These are phyloP conservation scores for Melinaea marsaeus DNA, from an alignment of 2,888 invertebrate genomes.

Conservation along the genomic window DNA sequence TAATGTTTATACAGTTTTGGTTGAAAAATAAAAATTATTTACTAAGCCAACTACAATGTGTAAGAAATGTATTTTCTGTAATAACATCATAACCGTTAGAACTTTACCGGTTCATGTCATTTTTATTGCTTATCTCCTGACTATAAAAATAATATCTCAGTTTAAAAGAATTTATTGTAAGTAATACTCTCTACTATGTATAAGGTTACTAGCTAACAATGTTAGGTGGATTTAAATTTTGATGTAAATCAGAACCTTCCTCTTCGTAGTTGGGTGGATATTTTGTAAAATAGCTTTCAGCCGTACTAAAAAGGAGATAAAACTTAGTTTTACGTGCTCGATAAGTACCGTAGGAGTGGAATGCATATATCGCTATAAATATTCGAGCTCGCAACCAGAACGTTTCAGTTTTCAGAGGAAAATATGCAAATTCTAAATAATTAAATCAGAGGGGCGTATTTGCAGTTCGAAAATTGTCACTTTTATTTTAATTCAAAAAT, in stretches of 20 bases:
- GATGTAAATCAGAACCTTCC: too few relatives aligned
- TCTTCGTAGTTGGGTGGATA: background rate
- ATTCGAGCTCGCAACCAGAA: slow-evolving; percentile 13
- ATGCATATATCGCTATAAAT: slow-evolving; percentile 3
- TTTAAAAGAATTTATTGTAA: background rate
- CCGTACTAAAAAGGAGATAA: slow-evolving; percentile 2
- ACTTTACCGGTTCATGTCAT: background rate
- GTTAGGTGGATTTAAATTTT: too few relatives aligned
- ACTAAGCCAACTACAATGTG: background rate
- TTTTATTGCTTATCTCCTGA: background rate
- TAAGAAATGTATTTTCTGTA: background rate
- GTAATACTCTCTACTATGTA: background rate
- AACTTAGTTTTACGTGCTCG: slow-evolving; percentile 5
- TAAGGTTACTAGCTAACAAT: background rate
- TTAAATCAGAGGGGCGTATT: slow-evolving; percentile 58
- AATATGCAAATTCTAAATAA: slow-evolving; percentile 64
- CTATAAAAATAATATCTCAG: background rate
- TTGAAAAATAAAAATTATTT: background rate
- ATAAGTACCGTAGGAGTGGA: slow-evolving; percentile 1
- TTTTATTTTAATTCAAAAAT: slow-evolving; percentile 26
- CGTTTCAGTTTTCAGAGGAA: slow-evolving; percentile 32
- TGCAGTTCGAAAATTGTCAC: slow-evolving; percentile 47
- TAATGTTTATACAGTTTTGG: background rate
- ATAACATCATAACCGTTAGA: slow-evolving; percentile 1
- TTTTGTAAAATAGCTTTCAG: slow-evolving; percentile 4